Conservation (phyloP, 2,797 vertebrate genomes). For the Syngnathus rostellatus region DNA sequence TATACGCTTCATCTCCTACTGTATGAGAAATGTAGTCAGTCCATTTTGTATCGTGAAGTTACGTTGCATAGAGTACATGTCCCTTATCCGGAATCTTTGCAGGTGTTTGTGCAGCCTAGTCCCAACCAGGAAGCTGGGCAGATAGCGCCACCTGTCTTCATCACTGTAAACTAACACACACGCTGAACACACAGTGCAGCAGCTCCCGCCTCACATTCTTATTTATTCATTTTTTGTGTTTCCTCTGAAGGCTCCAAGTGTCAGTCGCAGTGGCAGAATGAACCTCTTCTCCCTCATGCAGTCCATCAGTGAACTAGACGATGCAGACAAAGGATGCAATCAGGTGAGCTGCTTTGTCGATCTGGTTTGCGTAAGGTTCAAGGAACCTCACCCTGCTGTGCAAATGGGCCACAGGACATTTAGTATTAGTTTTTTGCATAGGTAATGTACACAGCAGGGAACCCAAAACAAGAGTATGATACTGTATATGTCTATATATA, state of each 20-base stretch:
- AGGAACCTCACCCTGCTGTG: not conserved
- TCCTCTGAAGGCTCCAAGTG: conserved; percentile 42
- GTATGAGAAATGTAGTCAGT: too few relatives aligned
- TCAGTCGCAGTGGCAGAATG: conserved; percentile 78
- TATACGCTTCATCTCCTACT: too few relatives aligned
- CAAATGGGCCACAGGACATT: not conserved
- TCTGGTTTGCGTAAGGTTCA: not conserved
- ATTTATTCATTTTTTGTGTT: not conserved
- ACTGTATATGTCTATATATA: too few relatives aligned
- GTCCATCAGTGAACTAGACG: conserved; percentile 82
- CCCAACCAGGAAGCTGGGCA: not conserved
- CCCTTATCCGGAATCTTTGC: conserved; percentile 5
- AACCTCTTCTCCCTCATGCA: conserved; percentile 88
- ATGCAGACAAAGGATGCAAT: conserved; percentile 49
- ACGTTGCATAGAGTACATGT: not conserved
- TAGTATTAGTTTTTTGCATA: not conserved
- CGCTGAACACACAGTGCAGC: too few relatives aligned
- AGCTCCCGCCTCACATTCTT: not conserved
- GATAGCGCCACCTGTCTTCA: conserved; percentile 9
- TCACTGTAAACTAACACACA: conserved; percentile 37
- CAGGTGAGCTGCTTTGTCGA: conserved; percentile 40
- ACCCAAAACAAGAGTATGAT: not conserved
- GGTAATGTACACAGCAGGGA: not conserved
- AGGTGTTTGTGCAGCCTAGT: conserved; percentile 61
- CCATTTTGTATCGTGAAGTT: too few relatives aligned